Base-by-base conservation (phyloP, 2,797 vertebrate genomes). In the Argyrosomus regius region DNA sequence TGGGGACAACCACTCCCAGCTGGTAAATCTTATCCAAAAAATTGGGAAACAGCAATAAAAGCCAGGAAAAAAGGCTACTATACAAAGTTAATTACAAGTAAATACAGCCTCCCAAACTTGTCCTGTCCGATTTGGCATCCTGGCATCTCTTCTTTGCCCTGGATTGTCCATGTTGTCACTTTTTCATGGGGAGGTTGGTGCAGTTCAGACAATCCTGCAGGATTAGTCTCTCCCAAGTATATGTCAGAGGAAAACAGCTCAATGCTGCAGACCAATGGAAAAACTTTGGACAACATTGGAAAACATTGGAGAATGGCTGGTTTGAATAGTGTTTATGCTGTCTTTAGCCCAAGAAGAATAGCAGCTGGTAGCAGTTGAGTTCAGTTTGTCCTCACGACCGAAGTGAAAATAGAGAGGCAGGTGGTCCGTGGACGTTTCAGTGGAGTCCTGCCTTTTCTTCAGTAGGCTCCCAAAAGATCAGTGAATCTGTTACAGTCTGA, bases 1-100 rank as follows among this genome's bases (percentile, higher is more conserved):
- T 5, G 4, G 13, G 31, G 35, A 20, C 22, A 6, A 24, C 59
- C 24, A 50, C 20, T 52, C 35, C 24, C 16, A 68, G 16, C 57
- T 52, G 57, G 17, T 46, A 63, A 68, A 63, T 73, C 39, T 45
- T 24, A 57, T 10, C 3, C 39, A 6, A 67, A 72, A 39, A 50
- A 59, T 26, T 53, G 48, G 35, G 52, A 60, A 66, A 56, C 45
- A 72, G 6, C 31, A 71, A n/a, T 71, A 28, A 48, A 73, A 60
- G 31, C 20, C 50, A 66, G 35, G n/a, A 74, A 1, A 7, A 43
- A 59, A 56, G 18, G 22, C 16, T 35, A 5, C 52, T 53, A 11
- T 72, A 9, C 14, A 50, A 31, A 68, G 10, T 22, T 48, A 5
- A 43, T 17, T 54, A 26, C 17, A 72, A 22, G 48, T 31, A 48